A percentile compares a stretch with the other conserved stretches of the same genome.
Conservation (phyloP, 2,113 vertebrate species). For the Hippolais icterina region DNA sequence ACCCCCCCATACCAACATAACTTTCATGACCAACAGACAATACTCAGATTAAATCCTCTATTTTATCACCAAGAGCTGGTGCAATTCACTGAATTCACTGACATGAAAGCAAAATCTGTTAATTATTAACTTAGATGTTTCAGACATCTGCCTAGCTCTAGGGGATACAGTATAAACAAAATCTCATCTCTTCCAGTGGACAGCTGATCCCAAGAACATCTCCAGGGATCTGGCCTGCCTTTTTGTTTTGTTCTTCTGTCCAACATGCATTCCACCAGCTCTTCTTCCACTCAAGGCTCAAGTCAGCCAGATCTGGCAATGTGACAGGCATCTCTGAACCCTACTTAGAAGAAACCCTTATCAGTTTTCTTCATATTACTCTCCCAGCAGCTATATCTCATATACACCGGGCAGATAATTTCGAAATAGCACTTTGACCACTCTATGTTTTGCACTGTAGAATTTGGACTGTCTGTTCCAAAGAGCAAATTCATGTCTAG, state of each 20-base stretch:
- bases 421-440: neutral
- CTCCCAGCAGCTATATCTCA: neutral
- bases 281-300: neutral
- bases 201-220: slow-evolving; percentile 28
- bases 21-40: neutral
- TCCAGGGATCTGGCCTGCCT: neutral
- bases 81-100: neutral
- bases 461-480: neutral
- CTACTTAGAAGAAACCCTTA: neutral
- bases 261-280: slow-evolving; percentile 3
- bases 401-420: neutral
- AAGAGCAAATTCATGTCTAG: neutral
- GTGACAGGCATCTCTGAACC: neutral
- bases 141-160: slow-evolving; percentile 20
- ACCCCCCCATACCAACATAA: neutral
- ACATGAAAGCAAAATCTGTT: slow-evolving; percentile 3
- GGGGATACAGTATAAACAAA: slow-evolving; percentile 28
- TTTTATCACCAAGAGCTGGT: neutral
- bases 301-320: neutral
- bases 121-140: slow-evolving; percentile 40
- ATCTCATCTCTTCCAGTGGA: neutral
- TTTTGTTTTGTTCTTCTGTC: slow-evolving; percentile 13
- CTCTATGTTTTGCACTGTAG: neutral
- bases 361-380: neutral
- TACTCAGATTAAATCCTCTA: neutral